Evolutionary conservation across 2,113 vertebrate species (phyloP), one percentile per base, ranked within the genome.

Genomic region (Meles meles): DNA sequence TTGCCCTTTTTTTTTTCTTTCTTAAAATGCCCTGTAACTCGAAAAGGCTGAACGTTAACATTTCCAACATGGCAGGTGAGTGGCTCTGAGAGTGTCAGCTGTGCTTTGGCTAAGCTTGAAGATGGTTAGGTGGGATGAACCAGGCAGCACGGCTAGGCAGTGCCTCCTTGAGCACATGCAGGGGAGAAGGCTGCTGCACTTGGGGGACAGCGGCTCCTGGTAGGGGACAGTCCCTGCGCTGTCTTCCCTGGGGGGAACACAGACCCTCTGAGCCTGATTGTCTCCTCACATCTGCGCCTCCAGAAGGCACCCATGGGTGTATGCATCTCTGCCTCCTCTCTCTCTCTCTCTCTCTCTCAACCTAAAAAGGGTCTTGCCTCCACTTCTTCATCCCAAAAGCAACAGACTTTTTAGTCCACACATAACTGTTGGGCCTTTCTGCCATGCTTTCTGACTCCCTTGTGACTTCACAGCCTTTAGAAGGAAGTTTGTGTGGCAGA

Each of bases 11-110:
- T 97, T 98, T 96, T 87, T 96, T 94, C 96, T 96, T 97, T 96
- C 96, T 98, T 98, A 98, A 98, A 98, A 97, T 95, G 98, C 97
- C 94, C 96, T 96, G 94, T 98, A 98, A 97, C 97, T 98, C 90
- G 88, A 96, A 97, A 98, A 98, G 97, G 96, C 98, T 97, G 97
- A 96, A 94, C 85, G 61, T 89, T 97, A 96, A 97, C 94, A 92
- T 98, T 97, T 84, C 96, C 97, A 95, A 86, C 95, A 96, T 96
- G 97, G 97, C 97, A 97, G 97, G 97, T 97, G 97, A 98, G 97
- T 97, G 95, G 95, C 90, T 95, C 69, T 88, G 94, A 97, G 94
- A 93, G 88, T 85, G 87, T 80, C 88, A 94, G 96, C 59, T 95
- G 85, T 85, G 97, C 95, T 97, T 76, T 93, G 96, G 92, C 94